Evolutionary conservation across 2,888 invertebrate species (phyloP).

Genomic region (Harpalus rufipes): DNA sequence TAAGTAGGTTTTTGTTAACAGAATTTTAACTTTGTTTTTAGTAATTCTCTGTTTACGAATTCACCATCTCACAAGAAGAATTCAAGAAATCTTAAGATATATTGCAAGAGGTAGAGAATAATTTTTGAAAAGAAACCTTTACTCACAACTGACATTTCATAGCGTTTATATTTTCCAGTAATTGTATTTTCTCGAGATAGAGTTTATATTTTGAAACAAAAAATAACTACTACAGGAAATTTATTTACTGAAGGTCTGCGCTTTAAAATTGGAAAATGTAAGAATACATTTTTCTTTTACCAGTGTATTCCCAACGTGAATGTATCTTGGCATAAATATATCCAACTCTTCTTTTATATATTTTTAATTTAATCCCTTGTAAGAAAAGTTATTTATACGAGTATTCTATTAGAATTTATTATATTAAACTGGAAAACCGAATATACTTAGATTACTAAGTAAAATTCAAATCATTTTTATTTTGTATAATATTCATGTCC

Average conservation of each 20-base stretch:
- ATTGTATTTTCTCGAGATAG: background rate
- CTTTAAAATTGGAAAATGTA: background rate
- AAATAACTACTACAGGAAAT: constrained; percentile 6
- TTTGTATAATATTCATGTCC: no score
- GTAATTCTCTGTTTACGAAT: background rate
- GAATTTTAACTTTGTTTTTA: background rate
- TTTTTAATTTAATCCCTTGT: background rate
- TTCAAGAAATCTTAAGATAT: background rate
- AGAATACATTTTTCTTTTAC: background rate
- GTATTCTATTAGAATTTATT: no score
- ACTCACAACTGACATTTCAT: background rate
- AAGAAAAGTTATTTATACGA: no score
- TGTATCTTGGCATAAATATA: background rate
- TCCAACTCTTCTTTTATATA: background rate
- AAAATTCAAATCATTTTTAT: no score
- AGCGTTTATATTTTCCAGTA: background rate
- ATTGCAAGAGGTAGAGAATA: background rate
- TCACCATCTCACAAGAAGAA: background rate
- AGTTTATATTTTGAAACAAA: constrained; percentile 7
- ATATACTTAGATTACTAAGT: no score
- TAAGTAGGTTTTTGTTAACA: background rate
- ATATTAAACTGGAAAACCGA: no score
- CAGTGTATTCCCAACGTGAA: background rate
- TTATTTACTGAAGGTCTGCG: background rate
- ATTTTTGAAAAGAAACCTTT: constrained; percentile 1